Conservation (phyloP, 2,888 invertebrate genomes). For the Eurytoma californica region DNA sequence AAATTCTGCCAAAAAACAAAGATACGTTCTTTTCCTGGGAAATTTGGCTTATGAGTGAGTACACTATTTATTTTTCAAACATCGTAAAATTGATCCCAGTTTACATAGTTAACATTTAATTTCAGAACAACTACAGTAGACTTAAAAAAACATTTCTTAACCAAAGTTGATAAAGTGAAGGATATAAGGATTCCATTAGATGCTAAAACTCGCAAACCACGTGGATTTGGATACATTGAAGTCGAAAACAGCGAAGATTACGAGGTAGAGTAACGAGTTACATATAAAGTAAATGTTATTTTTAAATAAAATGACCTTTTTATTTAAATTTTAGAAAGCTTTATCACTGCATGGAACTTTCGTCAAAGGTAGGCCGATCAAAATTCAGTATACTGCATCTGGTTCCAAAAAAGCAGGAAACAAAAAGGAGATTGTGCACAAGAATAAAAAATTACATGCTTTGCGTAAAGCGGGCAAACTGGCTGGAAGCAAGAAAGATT, state of each 20-base stretch:
- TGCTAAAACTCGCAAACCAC: constrained; percentile 66
- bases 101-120: constrained; percentile 37
- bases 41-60: constrained; percentile 74
- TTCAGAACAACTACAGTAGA: constrained; percentile 70
- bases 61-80: neutral
- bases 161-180: constrained; percentile 71
- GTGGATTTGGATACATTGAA: constrained; percentile 76
- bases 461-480: constrained; percentile 73
- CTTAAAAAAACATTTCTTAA: constrained; percentile 73
- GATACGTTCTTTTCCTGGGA: constrained; percentile 75
- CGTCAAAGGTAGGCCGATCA: constrained; percentile 73
- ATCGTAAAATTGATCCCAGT: neutral
- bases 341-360: constrained; percentile 73
- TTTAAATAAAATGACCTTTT: neutral
- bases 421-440: constrained; percentile 68
- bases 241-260: constrained; percentile 72
- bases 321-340: constrained; percentile 72
- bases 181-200: constrained; percentile 73
- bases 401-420: constrained; percentile 70
- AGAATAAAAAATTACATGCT: constrained; percentile 75
- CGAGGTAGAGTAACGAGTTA: constrained; percentile 68
- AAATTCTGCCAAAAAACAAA: constrained; percentile 61
- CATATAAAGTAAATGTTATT: neutral
- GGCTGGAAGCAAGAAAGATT: constrained; percentile 68
- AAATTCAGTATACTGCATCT: constrained; percentile 73